phyloP scores from a whole-genome alignment of 2,888 invertebrate species.

The Dynastes maya region DNA sequence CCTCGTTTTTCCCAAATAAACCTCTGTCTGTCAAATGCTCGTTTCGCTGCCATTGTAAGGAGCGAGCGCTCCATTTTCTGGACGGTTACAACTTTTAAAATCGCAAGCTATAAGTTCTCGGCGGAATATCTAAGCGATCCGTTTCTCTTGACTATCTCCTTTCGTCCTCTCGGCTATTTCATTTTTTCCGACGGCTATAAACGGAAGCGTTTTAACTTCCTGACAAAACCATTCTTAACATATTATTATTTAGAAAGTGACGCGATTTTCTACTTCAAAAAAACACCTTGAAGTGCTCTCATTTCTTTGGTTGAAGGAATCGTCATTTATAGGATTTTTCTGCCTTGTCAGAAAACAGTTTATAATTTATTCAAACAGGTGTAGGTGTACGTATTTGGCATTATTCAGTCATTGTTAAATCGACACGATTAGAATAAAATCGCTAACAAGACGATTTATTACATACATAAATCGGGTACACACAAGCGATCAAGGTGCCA shows the following conservation, averaged over 20 bases:
- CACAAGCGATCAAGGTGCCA: no score
- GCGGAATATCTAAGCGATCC: slow-evolving; percentile 29
- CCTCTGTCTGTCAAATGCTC: slow-evolving; percentile 51
- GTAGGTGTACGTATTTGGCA: no score
- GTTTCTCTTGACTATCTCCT: slow-evolving; percentile 11
- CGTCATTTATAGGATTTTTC: no score
- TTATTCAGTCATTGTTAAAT: no score
- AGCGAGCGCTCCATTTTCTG: slow-evolving; percentile 12
- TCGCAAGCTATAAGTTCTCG: slow-evolving; percentile 20
- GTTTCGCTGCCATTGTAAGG: neutral
- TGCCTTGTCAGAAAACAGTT: no score
- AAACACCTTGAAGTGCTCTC: no score
- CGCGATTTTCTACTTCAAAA: no score
- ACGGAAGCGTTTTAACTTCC: slow-evolving; percentile 34
- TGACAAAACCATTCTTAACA: slow-evolving; percentile 30
- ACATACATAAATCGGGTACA: no score
- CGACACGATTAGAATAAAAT: no score
- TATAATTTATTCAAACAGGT: no score
- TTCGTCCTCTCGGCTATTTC: neutral
- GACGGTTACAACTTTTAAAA: slow-evolving; percentile 31
- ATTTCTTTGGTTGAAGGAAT: no score
- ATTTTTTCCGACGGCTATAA: neutral
- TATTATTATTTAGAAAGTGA: slow-evolving; percentile 9
- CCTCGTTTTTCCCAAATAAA: slow-evolving; percentile 49
- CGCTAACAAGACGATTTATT: no score